These are phyloP conservation scores for Botia almorhae DNA, from an alignment of 2,797 vertebrate species.

Conservation along the genomic window DNA sequence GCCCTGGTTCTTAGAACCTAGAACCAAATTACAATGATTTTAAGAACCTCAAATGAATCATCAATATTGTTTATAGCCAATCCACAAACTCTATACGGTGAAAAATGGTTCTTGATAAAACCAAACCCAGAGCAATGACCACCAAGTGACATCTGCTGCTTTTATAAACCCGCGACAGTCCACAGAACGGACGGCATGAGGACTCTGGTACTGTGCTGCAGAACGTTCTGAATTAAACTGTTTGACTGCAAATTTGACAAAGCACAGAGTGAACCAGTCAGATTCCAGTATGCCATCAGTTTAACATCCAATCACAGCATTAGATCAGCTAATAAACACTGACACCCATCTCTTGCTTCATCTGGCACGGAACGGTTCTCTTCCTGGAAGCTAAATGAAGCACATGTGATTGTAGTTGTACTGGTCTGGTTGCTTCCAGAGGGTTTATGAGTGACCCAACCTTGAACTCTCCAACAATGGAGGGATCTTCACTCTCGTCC, in stretches of 20 bases:
- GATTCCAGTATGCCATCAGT: conserved; percentile 7
- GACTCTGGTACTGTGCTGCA: not conserved
- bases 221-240: conserved; percentile 34
- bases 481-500: conserved; percentile 87
- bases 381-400: conserved; percentile 28
- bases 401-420: conserved; percentile 7
- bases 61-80: not conserved
- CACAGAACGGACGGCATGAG: not conserved
- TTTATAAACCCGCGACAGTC: not conserved
- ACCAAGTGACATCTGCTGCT: not conserved
- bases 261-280: conserved; percentile 36
- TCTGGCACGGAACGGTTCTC: conserved; percentile 18
- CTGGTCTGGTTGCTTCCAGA: not conserved
- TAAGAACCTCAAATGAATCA: not conserved
- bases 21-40: not conserved
- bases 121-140: not conserved
- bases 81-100: not conserved
- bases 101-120: not conserved
- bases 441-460: conserved; percentile 66
- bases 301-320: conserved; percentile 16
- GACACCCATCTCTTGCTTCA: conserved; percentile 21
- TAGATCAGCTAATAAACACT: conserved; percentile 32
- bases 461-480: conserved; percentile 95
- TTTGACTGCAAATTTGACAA: conserved; percentile 43
- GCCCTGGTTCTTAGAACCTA: not conserved